phyloP scores from a whole-genome alignment of 2,113 vertebrate species.

The Camelus bactrianus region DNA sequence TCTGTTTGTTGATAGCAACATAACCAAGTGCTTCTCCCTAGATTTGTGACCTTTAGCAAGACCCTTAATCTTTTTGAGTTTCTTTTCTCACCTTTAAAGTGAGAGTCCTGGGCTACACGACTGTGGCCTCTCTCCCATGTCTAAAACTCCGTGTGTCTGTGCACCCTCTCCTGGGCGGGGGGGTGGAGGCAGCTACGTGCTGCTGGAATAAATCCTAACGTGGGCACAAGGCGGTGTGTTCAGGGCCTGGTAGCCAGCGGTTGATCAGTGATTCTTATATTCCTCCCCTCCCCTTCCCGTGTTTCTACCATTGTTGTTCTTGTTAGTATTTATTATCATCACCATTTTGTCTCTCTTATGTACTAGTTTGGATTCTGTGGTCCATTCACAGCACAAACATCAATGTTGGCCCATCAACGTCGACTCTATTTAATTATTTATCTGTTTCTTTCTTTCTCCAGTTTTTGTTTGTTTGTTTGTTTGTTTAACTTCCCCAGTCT shows the following conservation, averaged over 20 bases:
- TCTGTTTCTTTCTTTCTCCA: neutral
- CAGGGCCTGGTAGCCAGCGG: neutral
- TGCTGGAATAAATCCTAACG: neutral
- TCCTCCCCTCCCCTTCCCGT: neutral
- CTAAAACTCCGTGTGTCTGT: neutral
- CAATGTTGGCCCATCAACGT: neutral
- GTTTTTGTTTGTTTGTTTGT: neutral
- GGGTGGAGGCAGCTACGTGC: neutral
- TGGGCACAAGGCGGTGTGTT: rapidly evolving
- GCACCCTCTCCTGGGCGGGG: neutral
- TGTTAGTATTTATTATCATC: too few species aligned
- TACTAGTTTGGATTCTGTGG: neutral
- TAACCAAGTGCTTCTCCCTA: neutral
- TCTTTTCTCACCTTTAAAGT: neutral
- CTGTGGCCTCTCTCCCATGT: neutral
- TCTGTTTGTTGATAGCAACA: neutral
- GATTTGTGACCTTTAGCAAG: neutral
- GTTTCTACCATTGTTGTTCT: rapidly evolving
- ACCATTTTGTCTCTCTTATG: neutral
- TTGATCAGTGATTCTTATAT: too few species aligned
- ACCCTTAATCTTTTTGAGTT: neutral
- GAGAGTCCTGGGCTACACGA: neutral
- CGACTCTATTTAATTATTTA: neutral
- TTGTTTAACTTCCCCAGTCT: neutral
- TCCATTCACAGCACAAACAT: neutral